Conservation (phyloP, 1,140 invertebrate genomes). For the Himalopsyche phryganea region DNA sequence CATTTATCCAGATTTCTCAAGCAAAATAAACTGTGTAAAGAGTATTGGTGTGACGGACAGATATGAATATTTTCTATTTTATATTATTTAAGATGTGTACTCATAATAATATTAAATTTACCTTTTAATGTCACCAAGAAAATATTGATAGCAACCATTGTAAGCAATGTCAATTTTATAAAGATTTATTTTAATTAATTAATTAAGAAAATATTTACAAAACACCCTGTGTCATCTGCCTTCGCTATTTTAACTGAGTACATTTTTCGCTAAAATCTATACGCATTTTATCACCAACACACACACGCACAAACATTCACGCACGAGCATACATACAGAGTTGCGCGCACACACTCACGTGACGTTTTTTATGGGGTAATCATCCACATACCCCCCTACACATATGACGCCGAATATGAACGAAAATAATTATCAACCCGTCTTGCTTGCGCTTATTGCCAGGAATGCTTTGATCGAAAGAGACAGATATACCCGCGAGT, state of each 20-base stretch:
- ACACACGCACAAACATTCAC: slow-evolving; percentile 4
- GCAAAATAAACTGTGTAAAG: no score
- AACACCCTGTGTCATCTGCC: slow-evolving; percentile 13
- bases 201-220: no score
- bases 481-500: neutral
- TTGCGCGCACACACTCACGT: neutral
- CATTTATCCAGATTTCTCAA: no score
- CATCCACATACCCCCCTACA: slow-evolving; percentile 7
- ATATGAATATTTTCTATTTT: no score
- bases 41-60: no score
- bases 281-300: slow-evolving; percentile 27
- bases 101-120: no score
- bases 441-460: slow-evolving; percentile 6
- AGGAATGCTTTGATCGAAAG: neutral
- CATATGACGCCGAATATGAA: slow-evolving; percentile 29
- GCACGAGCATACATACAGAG: slow-evolving; percentile 10
- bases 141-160: no score
- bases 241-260: slow-evolving; percentile 30
- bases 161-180: no score
- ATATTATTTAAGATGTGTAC: no score
- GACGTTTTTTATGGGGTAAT: slow-evolving; percentile 4
- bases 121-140: no score
- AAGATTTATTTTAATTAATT: no score
- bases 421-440: slow-evolving; percentile 33
- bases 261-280: slow-evolving; percentile 30